Base-by-base conservation (phyloP, 2,888 invertebrate genomes). In the Drosophila mimica region DNA sequence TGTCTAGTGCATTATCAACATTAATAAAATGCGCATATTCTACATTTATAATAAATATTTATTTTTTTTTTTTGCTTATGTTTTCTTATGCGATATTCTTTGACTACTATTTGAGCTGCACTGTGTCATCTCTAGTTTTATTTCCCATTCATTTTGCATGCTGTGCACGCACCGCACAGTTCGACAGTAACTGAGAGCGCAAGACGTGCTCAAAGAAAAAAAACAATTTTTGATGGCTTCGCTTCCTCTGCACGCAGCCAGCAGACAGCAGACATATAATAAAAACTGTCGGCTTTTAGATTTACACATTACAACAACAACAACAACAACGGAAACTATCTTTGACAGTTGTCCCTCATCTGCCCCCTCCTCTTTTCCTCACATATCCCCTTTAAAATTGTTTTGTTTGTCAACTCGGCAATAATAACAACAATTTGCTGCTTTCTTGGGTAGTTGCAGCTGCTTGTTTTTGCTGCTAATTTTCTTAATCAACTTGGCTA, bases 331-430 rank as follows among this genome's bases (percentile, higher is more conserved):
- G 48, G 52, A 52, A 52, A 59, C 68, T 72, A 69, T 56, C 56
- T 56, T 38, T 74, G 69, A 72, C 80, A 84, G 73, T 74, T 52
- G 62, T 57, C 68, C 62, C 25, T n/a, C 15, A 46, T 15, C 25
- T 25, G 20, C 25, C 1, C 5, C 11, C n/a, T 28, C 9, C 7
- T 3, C 11, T 58, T 36, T 40, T 31, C 20, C 7, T 40, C 38
- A 28, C 51, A 59, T 31, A 51, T 25, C 15, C 36, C 25, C 36
- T 53, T 43, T 31, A 33, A 70, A 67, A 72, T 76, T 58, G 70
- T 76, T 79, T 74, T 82, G 81, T 88, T 83, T 83, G 81, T 51
- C 81, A 76, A 79, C 77, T 66, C 63, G 49, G 66, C 68, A 59
- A 36, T 51, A 75, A 51, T 57, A 64, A 76, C 67, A 68, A 65